phyloP scores from a whole-genome alignment of 2,797 vertebrate species.

The Rhinatrema bivittatum region DNA sequence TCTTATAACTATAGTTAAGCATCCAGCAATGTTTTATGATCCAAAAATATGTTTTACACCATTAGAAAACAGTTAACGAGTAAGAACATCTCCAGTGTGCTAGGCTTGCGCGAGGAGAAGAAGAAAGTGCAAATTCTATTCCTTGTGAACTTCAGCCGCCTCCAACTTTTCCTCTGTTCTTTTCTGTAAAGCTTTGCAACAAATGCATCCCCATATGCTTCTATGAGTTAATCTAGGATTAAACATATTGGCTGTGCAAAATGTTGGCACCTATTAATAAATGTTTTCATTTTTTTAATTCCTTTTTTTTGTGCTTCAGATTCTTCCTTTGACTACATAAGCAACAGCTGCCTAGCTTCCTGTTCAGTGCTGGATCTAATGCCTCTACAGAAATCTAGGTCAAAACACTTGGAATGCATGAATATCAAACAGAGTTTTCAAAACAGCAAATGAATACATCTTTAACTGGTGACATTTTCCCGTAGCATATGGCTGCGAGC shows the following conservation, averaged over 20 bases:
- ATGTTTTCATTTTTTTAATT: conserved; percentile 54
- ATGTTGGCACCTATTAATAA: conserved; percentile 77
- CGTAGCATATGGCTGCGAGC: conserved; percentile 84
- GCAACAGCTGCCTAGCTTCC: conserved; percentile 76
- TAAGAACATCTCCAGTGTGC: conserved; percentile 62
- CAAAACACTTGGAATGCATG: conserved; percentile 82
- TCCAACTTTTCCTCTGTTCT: conserved; percentile 73
- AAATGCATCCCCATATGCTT: conserved; percentile 78
- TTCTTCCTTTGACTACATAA: conserved; percentile 69
- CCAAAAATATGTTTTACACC: no score
- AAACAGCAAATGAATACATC: conserved; percentile 91
- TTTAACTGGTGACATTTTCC: conserved; percentile 97
- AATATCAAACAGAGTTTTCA: conserved; percentile 88
- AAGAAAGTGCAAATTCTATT: conserved; percentile 68
- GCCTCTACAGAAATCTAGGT: conserved; percentile 70
- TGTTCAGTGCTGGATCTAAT: conserved; percentile 69
- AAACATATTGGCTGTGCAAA: conserved; percentile 73
- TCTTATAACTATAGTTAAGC: no score
- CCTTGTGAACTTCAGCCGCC: conserved; percentile 62
- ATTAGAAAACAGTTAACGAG: conserved; percentile 64
- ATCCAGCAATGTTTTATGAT: no score
- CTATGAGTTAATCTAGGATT: conserved; percentile 76
- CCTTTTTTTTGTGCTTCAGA: conserved; percentile 56
- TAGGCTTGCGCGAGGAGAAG: conserved; percentile 65
- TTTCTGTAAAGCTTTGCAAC: conserved; percentile 71